These are phyloP conservation scores for Triplophysa siluroides DNA, from an alignment of 2,113 vertebrate genomes.

Conservation along the genomic window DNA sequence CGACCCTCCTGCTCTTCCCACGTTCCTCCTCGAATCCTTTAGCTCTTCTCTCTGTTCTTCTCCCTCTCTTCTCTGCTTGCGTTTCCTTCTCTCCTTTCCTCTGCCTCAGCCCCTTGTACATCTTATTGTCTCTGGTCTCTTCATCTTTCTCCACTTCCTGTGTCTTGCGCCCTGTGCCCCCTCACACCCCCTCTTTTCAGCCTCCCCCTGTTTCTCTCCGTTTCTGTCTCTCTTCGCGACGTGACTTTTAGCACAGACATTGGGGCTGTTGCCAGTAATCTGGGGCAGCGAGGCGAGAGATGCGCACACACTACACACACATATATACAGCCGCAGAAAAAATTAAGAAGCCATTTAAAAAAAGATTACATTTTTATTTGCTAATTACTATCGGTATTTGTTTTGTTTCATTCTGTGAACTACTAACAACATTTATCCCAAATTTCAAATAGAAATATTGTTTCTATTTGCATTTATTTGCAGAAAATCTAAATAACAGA, in stretches of 20 bases:
- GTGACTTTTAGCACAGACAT: constrained; percentile 79
- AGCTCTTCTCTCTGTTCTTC: constrained; percentile 21
- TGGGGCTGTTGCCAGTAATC: constrained; percentile 73
- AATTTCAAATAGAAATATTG: no score
- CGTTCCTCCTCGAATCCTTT: constrained; percentile 34
- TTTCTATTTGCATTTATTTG: no score
- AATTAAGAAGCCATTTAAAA: no score
- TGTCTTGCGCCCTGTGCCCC: constrained; percentile 76
- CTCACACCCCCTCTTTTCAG: constrained; percentile 50
- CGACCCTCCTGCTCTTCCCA: constrained; percentile 35
- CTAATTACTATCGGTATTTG: no score
- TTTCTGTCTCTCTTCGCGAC: constrained; percentile 68
- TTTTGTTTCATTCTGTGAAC: no score
- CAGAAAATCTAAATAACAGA: no score
- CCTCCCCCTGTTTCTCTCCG: constrained; percentile 28
- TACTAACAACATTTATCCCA: no score
- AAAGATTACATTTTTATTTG: no score
- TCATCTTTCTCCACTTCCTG: constrained; percentile 79
- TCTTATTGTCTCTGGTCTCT: constrained; percentile 76
- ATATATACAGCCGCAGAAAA: background rate
- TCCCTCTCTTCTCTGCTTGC: constrained; percentile 65
- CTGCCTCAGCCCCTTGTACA: constrained; percentile 69
- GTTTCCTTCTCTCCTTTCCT: constrained; percentile 50
- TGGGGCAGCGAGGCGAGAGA: constrained; percentile 69
- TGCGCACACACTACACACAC: constrained; percentile 40